Percentiles rank a stretch among this genome's conserved stretches.
phyloP scores from a whole-genome alignment of 2,797 vertebrate species.

The Arrhamphus sclerolepis region DNA sequence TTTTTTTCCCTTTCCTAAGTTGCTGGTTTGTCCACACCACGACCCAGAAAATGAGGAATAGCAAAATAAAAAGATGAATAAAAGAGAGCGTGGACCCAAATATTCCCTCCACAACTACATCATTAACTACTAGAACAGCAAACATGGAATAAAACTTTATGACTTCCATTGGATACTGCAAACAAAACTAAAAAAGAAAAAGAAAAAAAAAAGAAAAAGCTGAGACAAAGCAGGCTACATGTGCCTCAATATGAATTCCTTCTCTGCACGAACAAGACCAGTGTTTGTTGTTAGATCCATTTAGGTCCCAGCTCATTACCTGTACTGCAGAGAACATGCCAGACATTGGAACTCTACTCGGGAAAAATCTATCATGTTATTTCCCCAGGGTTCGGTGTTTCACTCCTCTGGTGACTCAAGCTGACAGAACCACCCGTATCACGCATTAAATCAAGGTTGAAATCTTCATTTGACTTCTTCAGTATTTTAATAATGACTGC shows the following conservation, averaged over 20 bases:
- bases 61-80: conserved; percentile 68
- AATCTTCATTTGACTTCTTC: conserved; percentile 57
- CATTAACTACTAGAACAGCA: conserved; percentile 67
- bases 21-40: conserved; percentile 64
- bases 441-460: conserved; percentile 53
- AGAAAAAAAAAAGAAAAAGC: conserved; percentile 53
- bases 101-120: conserved; percentile 65
- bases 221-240: conserved; percentile 53
- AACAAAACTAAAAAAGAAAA: conserved; percentile 48
- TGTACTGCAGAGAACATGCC: conserved; percentile 1
- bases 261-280: conserved; percentile 18
- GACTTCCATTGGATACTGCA: conserved; percentile 44
- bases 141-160: conserved; percentile 45
- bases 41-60: conserved; percentile 65
- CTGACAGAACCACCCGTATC: conserved; percentile 41
- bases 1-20: conserved; percentile 75
- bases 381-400: conserved; percentile 39
- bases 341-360: neutral
- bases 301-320: conserved; percentile 41
- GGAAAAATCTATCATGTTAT: conserved; percentile 50
- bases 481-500: conserved; percentile 72
- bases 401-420: conserved; percentile 29
- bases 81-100: conserved; percentile 36
- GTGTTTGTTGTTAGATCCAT: conserved; percentile 33
- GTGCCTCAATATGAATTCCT: conserved; percentile 36